Evolutionary conservation across 2,797 vertebrate genomes (phyloP), one percentile per base, ranked within the genome.

Genomic region (Notolepis coatsorum): DNA sequence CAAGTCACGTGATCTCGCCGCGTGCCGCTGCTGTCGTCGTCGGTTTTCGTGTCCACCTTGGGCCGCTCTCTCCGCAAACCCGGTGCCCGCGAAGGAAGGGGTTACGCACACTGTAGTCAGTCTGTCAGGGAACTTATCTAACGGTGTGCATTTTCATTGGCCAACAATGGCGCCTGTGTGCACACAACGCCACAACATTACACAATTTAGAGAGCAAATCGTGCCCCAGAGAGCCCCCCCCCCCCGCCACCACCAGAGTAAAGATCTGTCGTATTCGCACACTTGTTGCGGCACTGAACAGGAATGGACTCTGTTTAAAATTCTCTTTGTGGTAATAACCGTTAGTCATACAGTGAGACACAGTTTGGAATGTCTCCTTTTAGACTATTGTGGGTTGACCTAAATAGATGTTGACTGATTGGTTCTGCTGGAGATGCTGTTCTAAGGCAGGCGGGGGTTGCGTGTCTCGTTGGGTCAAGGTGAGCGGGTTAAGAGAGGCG

Each of bases 81-180:
- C 42, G 21, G 47, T 45, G 13, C 23, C n/a, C 55, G 42, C 18
- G 33, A 48, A 53, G n/a, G 23, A 75, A 72, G 63, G 48, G 28
- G 65, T 72, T 80, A 64, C n/a, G n/a, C n/a, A n/a, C 48, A 63
- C 54, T 61, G 42, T 53, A 31, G 61, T 54, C 60, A 68, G 30
- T 43, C 69, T 79, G 55, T 72, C 43, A 43, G 61, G 46, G n/a
- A 38, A 65, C 53, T 77, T 73, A 71, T 75, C 74, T 83, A 53
- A 57, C 37, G 31, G 58, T 67, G 58, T 67, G 48, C 43, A 46
- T 82, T 86, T 83, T 50, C 61, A 65, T 63, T 43, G 30, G 60
- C 79, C 65, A 79, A 75, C 72, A 78, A 17, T 73, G 61, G 62
- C 43, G 52, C 39, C 42, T 63, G 56, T 67, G 49, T 79, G 38